These are phyloP conservation scores for Dolichomitus sp. DNA, from an alignment of 2,888 invertebrate genomes.

Conservation along the genomic window DNA sequence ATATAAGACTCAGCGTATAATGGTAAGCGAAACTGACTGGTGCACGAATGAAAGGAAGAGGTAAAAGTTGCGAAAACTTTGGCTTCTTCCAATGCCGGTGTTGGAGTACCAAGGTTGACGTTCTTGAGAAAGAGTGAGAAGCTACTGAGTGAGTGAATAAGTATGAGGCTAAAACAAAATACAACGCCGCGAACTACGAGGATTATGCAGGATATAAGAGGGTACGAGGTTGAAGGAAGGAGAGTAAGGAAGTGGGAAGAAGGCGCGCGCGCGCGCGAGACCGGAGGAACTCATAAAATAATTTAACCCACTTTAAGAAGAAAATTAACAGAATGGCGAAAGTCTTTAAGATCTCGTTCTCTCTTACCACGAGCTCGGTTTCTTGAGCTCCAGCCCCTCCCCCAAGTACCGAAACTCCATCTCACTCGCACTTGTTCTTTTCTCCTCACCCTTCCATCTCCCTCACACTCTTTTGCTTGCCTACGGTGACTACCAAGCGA, in stretches of 20 bases:
- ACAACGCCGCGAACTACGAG: conserved; percentile 60
- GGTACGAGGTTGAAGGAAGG: conserved; percentile 11
- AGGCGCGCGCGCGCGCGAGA: conserved; percentile 43
- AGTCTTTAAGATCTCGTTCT: conserved; percentile 84
- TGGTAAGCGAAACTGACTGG: conserved; percentile 28
- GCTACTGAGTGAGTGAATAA: conserved; percentile 47
- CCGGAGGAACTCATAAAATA: conserved; percentile 82
- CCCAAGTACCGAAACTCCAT: conserved; percentile 41
- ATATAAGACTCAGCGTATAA: conserved; percentile 36
- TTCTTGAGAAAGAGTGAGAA: conserved; percentile 46
- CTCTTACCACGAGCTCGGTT: conserved; percentile 68
- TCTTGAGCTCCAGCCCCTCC: conserved; percentile 54
- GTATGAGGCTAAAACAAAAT: conserved; percentile 61
- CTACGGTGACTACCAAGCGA: conserved; percentile 45
- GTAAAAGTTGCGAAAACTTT: conserved; percentile 65
- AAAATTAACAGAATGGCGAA: conserved; percentile 85
- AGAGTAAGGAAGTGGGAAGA: conserved; percentile 30
- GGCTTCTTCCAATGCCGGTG: conserved; percentile 58
- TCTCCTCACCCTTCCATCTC: conserved; percentile 40
- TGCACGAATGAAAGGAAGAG: conserved; percentile 57
- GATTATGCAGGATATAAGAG: conserved; percentile 59
- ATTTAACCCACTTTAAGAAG: conserved; percentile 85
- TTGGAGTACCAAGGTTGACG: conserved; percentile 62
- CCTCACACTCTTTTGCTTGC: conserved; percentile 41
- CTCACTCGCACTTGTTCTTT: conserved; percentile 33